A percentile compares a stretch with the other conserved stretches of the same genome.
Conservation (phyloP, 1,140 invertebrate genomes). For the Dryas iulia region DNA sequence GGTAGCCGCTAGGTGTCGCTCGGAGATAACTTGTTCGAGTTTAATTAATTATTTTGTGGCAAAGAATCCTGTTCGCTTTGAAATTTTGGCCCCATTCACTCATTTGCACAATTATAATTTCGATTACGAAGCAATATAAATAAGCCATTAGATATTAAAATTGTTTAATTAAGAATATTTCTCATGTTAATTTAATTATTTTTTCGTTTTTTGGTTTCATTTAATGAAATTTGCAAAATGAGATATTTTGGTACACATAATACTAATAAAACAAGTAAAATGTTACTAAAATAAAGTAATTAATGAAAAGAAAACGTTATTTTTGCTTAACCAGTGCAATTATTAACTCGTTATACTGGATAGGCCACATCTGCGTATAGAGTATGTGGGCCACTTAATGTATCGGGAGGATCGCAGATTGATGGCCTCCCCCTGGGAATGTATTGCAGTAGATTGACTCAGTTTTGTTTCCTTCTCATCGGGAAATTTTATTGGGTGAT, state of each 20-base stretch:
- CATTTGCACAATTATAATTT: conserved; percentile 61
- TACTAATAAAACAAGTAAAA: too few species aligned
- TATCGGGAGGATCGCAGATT: conserved; percentile 65
- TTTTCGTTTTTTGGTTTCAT: not conserved
- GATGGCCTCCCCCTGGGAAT: conserved; percentile 48
- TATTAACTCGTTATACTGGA: conserved; percentile 10
- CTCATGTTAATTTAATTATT: not conserved
- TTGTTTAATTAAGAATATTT: not conserved
- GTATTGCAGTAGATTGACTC: conserved; percentile 58
- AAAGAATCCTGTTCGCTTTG: conserved; percentile 67
- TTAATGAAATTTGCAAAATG: not conserved
- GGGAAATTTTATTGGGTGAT: conserved; percentile 10
- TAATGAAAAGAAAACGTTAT: not conserved
- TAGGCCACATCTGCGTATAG: conserved; percentile 53
- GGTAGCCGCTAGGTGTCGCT: conserved; percentile 72
- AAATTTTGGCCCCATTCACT: conserved; percentile 58
- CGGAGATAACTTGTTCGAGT: conserved; percentile 75
- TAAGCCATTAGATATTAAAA: conserved; percentile 19
- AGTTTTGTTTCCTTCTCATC: conserved; percentile 49
- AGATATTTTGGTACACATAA: too few species aligned
- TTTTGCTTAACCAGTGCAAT: not conserved
- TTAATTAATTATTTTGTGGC: conserved; percentile 76
- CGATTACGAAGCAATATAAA: conserved; percentile 61
- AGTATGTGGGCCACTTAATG: conserved; percentile 58
- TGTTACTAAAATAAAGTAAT: not conserved